Percentiles rank a stretch among this genome's conserved stretches.
Evolutionary conservation across 2,797 vertebrate genomes (phyloP).

Genomic region (Limnodromus scolopaceus): DNA sequence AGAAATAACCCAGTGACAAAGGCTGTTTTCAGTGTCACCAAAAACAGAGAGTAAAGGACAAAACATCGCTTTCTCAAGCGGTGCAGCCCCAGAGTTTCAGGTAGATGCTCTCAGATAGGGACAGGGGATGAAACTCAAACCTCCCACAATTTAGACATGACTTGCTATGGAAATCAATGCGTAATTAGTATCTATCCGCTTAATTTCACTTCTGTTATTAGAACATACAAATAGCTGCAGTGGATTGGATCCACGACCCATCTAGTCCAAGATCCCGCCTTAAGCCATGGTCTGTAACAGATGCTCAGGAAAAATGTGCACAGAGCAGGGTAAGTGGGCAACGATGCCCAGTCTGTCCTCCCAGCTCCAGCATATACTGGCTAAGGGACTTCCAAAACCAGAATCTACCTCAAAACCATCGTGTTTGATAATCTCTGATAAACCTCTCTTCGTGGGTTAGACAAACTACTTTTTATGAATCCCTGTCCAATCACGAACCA

Average conservation of each 20-base stretch:
- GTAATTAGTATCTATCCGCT: neutral
- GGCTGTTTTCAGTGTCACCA: neutral
- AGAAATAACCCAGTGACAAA: neutral
- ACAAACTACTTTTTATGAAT: neutral
- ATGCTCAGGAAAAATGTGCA: neutral
- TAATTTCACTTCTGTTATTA: neutral
- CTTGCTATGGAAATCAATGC: rapidly evolving
- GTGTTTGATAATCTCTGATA: neutral
- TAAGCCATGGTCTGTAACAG: neutral
- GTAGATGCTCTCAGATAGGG: neutral
- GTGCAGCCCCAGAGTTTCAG: neutral
- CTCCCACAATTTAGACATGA: rapidly evolving
- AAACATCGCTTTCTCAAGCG: neutral
- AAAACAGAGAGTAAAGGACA: neutral
- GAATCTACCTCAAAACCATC: neutral
- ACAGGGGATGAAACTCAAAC: neutral
- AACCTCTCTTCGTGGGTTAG: neutral
- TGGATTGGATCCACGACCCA: neutral
- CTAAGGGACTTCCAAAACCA: neutral
- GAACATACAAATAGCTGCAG: neutral
- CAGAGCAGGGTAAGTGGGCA: neutral
- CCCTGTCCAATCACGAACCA: neutral
- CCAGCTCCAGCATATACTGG: neutral
- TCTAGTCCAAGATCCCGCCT: neutral
- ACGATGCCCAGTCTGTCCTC: neutral